Conservation (phyloP, 1,140 invertebrate species). For the Meteorus sp. region DNA sequence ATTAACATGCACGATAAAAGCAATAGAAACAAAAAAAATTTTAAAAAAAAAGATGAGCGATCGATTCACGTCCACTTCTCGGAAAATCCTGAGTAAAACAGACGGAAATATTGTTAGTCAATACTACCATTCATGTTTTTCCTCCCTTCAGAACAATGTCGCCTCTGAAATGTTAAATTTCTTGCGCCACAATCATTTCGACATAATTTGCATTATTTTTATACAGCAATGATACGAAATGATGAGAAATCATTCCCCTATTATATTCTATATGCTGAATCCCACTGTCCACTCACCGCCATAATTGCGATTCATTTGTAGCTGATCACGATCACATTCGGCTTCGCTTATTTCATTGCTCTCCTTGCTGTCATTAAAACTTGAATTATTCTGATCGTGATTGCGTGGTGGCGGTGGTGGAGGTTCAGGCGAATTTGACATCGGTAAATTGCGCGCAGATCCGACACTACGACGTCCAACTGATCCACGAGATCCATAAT, state of each 20-base stretch:
- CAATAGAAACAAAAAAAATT: slow-evolving; percentile 26
- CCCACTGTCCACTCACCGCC: slow-evolving; percentile 64
- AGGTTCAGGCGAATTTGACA: slow-evolving; percentile 75
- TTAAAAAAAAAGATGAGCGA: slow-evolving; percentile 14
- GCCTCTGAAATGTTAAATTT: no score
- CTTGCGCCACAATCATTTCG: no score
- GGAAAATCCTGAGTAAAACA: background rate
- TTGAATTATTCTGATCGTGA: slow-evolving; percentile 72
- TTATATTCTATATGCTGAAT: background rate
- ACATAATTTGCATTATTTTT: no score
- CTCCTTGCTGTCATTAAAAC: slow-evolving; percentile 88
- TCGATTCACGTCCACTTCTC: no score
- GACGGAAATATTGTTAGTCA: no score
- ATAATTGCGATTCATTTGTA: slow-evolving; percentile 69
- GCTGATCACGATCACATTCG: slow-evolving; percentile 83
- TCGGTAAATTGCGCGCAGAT: slow-evolving; percentile 69
- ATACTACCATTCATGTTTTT: no score
- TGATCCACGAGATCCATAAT: slow-evolving; percentile 81
- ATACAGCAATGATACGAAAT: no score
- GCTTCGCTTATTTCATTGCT: slow-evolving; percentile 92
- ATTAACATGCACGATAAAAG: slow-evolving; percentile 45
- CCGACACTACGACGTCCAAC: slow-evolving; percentile 72
- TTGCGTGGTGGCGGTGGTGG: slow-evolving; percentile 78
- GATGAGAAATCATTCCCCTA: background rate
- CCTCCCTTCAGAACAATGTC: no score